Conservation (phyloP, 2,113 vertebrate genomes). For the Genyomyrus donnyi region DNA sequence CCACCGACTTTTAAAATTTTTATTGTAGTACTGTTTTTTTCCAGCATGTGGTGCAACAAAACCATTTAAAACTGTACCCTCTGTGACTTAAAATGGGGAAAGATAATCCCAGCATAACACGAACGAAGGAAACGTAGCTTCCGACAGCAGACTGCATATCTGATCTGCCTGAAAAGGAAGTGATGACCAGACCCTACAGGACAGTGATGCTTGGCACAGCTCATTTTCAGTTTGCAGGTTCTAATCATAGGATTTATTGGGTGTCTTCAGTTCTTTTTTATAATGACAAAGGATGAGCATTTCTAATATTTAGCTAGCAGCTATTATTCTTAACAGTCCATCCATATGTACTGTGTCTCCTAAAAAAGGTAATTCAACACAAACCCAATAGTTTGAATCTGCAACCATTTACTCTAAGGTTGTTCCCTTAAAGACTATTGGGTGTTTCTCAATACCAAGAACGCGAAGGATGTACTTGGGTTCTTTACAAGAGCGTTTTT, state of each 20-base stretch:
- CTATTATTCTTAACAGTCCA: not conserved
- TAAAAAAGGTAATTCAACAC: not conserved
- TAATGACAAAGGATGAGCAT: not conserved
- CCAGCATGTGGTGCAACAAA: not conserved
- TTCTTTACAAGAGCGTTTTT: no score
- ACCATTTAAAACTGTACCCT: not conserved
- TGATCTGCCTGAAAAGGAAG: not conserved
- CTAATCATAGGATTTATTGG: not conserved
- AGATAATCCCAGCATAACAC: not conserved
- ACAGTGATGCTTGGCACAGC: not conserved
- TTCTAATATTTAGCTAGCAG: not conserved
- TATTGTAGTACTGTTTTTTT: not conserved
- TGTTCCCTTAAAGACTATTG: not conserved
- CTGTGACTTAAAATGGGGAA: not conserved
- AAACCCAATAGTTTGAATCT: not conserved
- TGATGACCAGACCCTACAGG: not conserved
- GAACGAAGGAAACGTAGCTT: not conserved
- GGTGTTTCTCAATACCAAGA: not conserved
- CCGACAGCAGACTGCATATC: not conserved
- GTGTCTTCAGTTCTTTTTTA: not conserved
- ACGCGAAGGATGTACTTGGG: not conserved
- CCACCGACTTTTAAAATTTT: not conserved
- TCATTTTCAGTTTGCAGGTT: not conserved
- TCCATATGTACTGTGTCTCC: not conserved
- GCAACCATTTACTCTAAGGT: not conserved